phyloP scores from a whole-genome alignment of 1,140 invertebrate species.

The Philopotamus ludificatus region DNA sequence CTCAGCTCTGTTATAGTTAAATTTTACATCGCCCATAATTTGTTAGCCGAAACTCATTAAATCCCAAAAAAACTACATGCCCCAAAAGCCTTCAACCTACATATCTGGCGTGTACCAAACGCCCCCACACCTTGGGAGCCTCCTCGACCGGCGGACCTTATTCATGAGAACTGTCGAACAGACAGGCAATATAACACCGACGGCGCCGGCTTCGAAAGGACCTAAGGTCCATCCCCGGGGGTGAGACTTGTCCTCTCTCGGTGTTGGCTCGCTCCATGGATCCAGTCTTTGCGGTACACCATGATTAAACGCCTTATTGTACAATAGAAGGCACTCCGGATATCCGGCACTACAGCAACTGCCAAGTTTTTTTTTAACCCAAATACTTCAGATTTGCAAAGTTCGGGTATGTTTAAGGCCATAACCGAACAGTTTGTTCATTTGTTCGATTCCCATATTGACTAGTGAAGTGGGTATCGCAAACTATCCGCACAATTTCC shows the following conservation, averaged over 20 bases:
- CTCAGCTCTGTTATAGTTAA: too few species aligned
- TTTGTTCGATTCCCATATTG: too few species aligned
- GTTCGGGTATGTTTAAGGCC: too few species aligned
- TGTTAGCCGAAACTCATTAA: too few species aligned
- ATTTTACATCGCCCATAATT: too few species aligned
- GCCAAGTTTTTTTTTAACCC: slow-evolving; percentile 21
- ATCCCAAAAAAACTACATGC: too few species aligned
- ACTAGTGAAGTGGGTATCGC: too few species aligned
- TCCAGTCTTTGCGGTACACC: slow-evolving; percentile 39
- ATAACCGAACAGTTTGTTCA: too few species aligned
- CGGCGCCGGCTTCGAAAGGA: not conserved
- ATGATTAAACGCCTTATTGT: slow-evolving; percentile 42
- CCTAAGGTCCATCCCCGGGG: slow-evolving; percentile 15
- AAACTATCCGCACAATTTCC: too few species aligned
- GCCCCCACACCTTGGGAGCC: slow-evolving; percentile 20
- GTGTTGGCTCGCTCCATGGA: slow-evolving; percentile 1
- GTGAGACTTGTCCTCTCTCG: not conserved
- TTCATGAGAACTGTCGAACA: slow-evolving; percentile 42
- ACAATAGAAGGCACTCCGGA: slow-evolving; percentile 24
- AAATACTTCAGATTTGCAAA: too few species aligned
- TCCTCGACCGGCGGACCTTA: slow-evolving; percentile 36
- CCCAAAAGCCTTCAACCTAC: too few species aligned
- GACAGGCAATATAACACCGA: slow-evolving; percentile 41
- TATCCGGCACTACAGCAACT: slow-evolving; percentile 18
- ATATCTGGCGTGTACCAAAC: not conserved